Base-by-base conservation (phyloP, 2,888 invertebrate species). In the Synergus japonicus region DNA sequence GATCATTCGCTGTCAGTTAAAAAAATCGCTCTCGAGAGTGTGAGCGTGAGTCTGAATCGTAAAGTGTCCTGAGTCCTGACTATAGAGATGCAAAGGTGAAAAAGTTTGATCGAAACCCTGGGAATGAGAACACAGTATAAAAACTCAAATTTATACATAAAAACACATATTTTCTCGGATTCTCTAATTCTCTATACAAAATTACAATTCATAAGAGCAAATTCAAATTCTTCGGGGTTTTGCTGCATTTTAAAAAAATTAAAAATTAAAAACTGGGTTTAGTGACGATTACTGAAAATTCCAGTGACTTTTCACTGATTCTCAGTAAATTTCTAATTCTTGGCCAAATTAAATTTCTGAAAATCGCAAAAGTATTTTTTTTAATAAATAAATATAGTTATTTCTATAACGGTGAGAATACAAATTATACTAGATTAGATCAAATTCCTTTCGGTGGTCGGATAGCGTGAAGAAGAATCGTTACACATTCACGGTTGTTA, bases 1-100 rank as follows among this genome's bases (percentile, higher is more conserved):
- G 89, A 89, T 89, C 87, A 87, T 83, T 83, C 83, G 83, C 73
- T 85, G 85, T 81, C 83, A 81, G 86, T 83, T 80, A 83, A 87
- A 85, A 86, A 85, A 85, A 29, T 85, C 85, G 78, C 80, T 65
- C 43, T 49, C 49, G 4, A 49, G 49, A 49, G 13, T 15, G 49
- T 15, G 49, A 49, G 49, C 49, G 49, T 49, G 49, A 7, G 5
- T 4, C 49, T 15, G 15, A 49, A 5, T 54, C n/a, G n/a, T 54
- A n/a, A n/a, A 8, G 29, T 29, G 29, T 29, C 54, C 54, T 54
- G n/a, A n/a, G 54, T 8, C 54, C n/a, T n/a, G 54, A 54, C 7
- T 54, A n/a, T 1, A n/a, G 54, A 54, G 54, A 54, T n/a, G 15
- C n/a, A 54, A 54, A n/a, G 54, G n/a, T 54, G 54, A n/a, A 54